A percentile compares a stretch with the other conserved stretches of the same genome.
phyloP scores from a whole-genome alignment of 2,797 vertebrate species.

The Sebastes iracundus region DNA sequence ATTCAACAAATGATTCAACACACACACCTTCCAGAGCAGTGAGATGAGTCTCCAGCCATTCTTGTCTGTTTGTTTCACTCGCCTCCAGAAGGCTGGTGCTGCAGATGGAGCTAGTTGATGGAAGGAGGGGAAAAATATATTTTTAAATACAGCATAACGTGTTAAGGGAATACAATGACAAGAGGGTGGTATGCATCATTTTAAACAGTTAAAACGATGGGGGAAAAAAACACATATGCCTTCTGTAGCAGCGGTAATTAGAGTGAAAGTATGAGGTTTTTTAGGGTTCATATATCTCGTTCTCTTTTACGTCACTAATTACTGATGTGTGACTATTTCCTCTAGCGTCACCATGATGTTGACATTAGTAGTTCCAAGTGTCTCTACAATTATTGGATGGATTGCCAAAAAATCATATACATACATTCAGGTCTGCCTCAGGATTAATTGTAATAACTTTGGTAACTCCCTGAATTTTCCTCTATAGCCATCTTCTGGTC shows the following conservation, averaged over 20 bases:
- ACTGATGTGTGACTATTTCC: background rate
- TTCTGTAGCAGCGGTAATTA: background rate
- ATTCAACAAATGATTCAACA: background rate
- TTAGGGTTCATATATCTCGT: background rate
- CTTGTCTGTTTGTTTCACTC: constrained; percentile 12
- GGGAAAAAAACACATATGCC: background rate
- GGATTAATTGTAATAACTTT: too few species aligned
- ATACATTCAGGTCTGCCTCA: too few species aligned
- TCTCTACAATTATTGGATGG: too few species aligned
- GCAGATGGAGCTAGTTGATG: constrained; percentile 69
- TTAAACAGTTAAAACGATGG: background rate
- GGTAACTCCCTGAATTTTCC: background rate
- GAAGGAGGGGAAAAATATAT: background rate
- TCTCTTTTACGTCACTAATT: background rate
- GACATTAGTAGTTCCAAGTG: background rate
- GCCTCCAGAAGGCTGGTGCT: constrained; percentile 75
- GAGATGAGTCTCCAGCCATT: constrained; percentile 45
- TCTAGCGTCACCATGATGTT: background rate
- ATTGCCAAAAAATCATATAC: too few species aligned
- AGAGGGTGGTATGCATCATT: background rate
- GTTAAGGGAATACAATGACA: background rate
- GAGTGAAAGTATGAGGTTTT: background rate
- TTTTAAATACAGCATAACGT: background rate
- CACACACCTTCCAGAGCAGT: constrained; percentile 80
- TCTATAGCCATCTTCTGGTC: background rate